Conservation (phyloP, 2,797 vertebrate species). For the Peromyscus melanophrys region DNA sequence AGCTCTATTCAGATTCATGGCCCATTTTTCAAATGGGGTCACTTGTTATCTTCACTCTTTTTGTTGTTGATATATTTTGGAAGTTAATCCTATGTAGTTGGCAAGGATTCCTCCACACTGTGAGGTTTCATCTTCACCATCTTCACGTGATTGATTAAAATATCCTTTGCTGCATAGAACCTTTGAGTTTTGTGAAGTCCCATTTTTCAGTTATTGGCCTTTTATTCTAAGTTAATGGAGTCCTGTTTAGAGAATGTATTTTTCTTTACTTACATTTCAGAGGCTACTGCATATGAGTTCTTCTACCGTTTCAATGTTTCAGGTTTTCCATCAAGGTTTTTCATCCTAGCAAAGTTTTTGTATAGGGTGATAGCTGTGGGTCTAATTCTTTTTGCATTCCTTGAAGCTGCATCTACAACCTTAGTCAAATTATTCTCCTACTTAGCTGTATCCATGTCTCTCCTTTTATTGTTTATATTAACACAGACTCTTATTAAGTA, state of each 20-base stretch:
- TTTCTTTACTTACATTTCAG: neutral
- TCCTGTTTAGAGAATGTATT: neutral
- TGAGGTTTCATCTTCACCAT: no score
- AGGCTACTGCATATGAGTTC: neutral
- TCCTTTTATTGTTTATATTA: neutral
- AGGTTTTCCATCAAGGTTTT: neutral
- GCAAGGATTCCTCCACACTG: neutral
- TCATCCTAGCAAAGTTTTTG: neutral
- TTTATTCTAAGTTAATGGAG: neutral
- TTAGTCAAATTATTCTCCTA: neutral
- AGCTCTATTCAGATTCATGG: neutral
- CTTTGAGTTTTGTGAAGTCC: neutral
- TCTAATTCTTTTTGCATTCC: neutral
- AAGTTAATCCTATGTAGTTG: no score
- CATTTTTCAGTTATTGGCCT: neutral
- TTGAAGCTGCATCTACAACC: neutral
- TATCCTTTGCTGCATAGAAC: neutral
- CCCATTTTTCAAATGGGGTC: neutral
- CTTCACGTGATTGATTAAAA: neutral
- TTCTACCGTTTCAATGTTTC: neutral
- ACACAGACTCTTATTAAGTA: neutral
- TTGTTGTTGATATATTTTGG: neutral
- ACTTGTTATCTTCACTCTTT: neutral
- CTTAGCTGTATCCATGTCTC: no score
- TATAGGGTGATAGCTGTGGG: neutral